Evolutionary conservation across 2,888 invertebrate genomes (phyloP).

Genomic region (Timandra comae): DNA sequence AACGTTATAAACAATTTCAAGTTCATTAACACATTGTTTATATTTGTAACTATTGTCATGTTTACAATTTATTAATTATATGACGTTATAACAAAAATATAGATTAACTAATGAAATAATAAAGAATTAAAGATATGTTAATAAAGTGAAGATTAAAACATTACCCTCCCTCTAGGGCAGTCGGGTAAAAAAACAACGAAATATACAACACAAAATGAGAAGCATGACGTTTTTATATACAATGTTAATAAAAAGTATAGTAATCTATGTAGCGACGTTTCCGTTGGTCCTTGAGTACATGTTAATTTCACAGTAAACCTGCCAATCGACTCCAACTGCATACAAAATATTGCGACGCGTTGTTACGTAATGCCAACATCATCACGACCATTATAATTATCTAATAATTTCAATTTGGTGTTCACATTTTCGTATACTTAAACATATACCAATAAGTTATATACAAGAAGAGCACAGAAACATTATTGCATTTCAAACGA

Average conservation of each 20-base stretch:
- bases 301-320: slow-evolving; percentile 30
- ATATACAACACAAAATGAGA: too few species aligned
- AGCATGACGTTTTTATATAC: not conserved
- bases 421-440: not conserved
- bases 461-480: too few species aligned
- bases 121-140: too few species aligned
- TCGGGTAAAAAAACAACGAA: too few species aligned
- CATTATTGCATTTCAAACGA: too few species aligned
- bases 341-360: slow-evolving; percentile 20
- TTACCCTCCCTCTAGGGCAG: too few species aligned
- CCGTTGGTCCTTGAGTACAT: slow-evolving; percentile 15
- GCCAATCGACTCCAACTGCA: slow-evolving; percentile 32
- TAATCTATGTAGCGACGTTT: slow-evolving; percentile 6
- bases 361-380: slow-evolving; percentile 13
- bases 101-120: too few species aligned
- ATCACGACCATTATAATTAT: too few species aligned
- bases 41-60: slow-evolving; percentile 4
- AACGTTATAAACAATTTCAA: slow-evolving; percentile 27
- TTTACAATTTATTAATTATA: slow-evolving; percentile 3
- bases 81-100: too few species aligned
- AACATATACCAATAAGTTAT: not conserved
- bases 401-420: slow-evolving; percentile 1
- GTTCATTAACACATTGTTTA: slow-evolving; percentile 27
- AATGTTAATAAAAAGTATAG: slow-evolving; percentile 6
- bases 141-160: too few species aligned